These are phyloP conservation scores for Philypnodon macrostomus DNA, from an alignment of 2,797 vertebrate genomes.

Conservation along the genomic window DNA sequence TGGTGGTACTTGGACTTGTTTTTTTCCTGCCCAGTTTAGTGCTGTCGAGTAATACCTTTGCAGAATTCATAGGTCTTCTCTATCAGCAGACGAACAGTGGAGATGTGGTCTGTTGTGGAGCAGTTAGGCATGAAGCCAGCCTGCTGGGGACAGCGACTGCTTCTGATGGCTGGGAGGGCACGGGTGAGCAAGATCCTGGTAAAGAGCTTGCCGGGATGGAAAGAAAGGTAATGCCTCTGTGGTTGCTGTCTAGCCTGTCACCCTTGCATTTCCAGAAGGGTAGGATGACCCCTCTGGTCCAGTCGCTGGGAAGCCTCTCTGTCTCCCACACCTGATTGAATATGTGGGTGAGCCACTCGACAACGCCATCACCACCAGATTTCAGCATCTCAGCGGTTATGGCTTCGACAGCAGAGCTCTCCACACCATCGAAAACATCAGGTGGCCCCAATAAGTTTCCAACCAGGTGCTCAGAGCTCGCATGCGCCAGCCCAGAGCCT, in stretches of 20 bases:
- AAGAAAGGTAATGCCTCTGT: not conserved
- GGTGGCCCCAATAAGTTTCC: not conserved
- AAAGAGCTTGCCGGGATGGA: too few relatives aligned
- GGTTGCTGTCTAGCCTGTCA: too few relatives aligned
- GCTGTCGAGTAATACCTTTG: too few relatives aligned
- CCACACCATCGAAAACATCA: not conserved
- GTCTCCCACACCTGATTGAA: not conserved
- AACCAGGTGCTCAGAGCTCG: not conserved
- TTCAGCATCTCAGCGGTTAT: conserved; percentile 1
- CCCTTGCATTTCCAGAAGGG: too few relatives aligned
- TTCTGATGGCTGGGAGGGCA: too few relatives aligned
- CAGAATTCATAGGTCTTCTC: not conserved
- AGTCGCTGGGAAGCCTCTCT: too few relatives aligned
- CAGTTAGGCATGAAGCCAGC: not conserved
- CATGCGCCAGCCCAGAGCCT: not conserved
- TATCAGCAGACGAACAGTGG: not conserved
- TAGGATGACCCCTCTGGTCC: too few relatives aligned
- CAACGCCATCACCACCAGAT: too few relatives aligned
- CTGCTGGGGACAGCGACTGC: not conserved
- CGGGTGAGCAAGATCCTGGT: too few relatives aligned
- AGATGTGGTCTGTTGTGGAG: conserved; percentile 1
- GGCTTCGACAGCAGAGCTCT: not conserved
- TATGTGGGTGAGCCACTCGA: conserved; percentile 3
- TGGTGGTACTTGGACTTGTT: too few relatives aligned
- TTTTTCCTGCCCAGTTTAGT: too few relatives aligned